Conservation (phyloP, 2,888 invertebrate genomes). For the Clanis bilineata region DNA sequence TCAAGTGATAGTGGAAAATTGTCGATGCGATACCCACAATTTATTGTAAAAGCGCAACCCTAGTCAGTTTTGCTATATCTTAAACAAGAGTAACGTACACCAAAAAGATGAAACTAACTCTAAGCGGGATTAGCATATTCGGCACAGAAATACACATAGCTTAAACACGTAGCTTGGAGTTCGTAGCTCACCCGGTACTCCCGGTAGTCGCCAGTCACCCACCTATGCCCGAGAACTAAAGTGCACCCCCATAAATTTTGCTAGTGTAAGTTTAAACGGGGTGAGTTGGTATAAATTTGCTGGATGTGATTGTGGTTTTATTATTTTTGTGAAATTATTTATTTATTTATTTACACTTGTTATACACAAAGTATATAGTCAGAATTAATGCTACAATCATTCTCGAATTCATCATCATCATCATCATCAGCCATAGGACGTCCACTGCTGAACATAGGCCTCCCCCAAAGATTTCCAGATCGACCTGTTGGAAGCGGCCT, state of each 20-base stretch:
- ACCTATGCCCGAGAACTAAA: slow-evolving; percentile 63
- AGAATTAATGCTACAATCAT: no score
- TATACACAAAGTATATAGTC: no score
- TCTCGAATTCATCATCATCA: no score
- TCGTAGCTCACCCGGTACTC: slow-evolving; percentile 11
- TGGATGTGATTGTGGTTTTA: slow-evolving; percentile 44
- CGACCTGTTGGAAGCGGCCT: no score
- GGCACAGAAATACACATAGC: slow-evolving; percentile 14
- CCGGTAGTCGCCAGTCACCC: slow-evolving; percentile 40
- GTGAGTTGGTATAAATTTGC: slow-evolving; percentile 34
- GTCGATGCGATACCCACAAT: no score
- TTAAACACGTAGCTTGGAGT: slow-evolving; percentile 15
- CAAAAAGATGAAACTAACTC: slow-evolving; percentile 14
- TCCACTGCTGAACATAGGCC: no score
- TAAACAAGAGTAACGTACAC: slow-evolving; percentile 15
- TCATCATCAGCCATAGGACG: no score
- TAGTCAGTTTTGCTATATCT: background rate
- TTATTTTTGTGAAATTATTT: no score
- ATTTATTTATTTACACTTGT: no score
- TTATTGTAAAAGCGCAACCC: no score
- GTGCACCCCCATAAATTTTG: slow-evolving; percentile 70
- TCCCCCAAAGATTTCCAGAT: no score
- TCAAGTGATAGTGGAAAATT: no score
- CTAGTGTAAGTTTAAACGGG: slow-evolving; percentile 69
- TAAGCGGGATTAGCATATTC: slow-evolving; percentile 16